Evolutionary conservation across 2,113 vertebrate species (phyloP).

Genomic region (Corvus moneduloides): DNA sequence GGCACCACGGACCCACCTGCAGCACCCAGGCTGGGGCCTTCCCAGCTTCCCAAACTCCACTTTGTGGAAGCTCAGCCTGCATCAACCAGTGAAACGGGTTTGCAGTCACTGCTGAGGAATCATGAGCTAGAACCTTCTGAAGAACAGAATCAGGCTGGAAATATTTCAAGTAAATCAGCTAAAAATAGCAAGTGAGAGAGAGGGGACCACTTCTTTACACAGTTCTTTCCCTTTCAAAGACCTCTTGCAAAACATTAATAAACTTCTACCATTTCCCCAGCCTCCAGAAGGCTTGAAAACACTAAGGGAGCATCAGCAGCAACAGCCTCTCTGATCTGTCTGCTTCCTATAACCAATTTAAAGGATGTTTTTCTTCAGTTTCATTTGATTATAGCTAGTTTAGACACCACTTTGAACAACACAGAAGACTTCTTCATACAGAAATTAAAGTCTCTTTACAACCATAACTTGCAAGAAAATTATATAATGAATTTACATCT

Average conservation of each 20-base stretch:
- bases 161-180: background rate
- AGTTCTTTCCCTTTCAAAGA: background rate
- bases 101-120: background rate
- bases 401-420: background rate
- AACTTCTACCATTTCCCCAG: background rate
- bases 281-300: background rate
- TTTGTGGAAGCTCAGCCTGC: background rate
- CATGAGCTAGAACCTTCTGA: background rate
- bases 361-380: background rate
- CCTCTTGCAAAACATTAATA: background rate
- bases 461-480: background rate
- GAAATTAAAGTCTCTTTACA: background rate
- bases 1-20: slow-evolving; percentile 14
- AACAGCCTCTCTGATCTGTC: background rate
- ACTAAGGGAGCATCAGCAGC: background rate
- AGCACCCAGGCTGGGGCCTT: background rate
- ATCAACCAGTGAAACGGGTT: background rate
- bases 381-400: background rate
- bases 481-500: background rate
- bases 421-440: background rate
- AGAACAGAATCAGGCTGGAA: background rate
- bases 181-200: background rate
- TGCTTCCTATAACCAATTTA: background rate
- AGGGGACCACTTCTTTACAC: background rate
- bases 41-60: background rate